Conservation (phyloP, 1,140 invertebrate genomes). For the Neodiprion lecontei region DNA sequence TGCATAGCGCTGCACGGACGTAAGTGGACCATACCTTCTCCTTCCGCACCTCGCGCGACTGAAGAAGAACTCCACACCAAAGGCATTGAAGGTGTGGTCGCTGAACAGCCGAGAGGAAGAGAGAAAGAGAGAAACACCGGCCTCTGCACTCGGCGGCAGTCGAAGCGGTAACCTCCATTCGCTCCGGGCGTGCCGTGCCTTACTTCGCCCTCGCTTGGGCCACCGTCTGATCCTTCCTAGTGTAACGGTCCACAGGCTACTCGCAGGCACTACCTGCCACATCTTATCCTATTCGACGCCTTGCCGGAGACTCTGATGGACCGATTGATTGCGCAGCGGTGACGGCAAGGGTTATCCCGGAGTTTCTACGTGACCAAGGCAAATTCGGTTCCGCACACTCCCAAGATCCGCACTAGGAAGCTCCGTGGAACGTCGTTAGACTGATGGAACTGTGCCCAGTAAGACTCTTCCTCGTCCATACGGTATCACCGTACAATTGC, state of each 20-base stretch:
- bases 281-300: background rate
- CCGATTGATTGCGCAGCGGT: background rate
- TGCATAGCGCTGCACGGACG: too few relatives aligned
- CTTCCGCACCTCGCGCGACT: too few relatives aligned
- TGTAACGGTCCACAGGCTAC: conserved; percentile 27
- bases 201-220: conserved; percentile 29
- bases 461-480: too few relatives aligned
- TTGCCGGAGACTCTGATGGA: background rate
- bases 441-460: too few relatives aligned
- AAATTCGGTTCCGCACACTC: background rate
- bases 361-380: background rate
- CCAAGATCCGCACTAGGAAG: too few relatives aligned
- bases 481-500: too few relatives aligned
- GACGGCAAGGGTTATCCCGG: background rate
- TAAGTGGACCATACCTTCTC: too few relatives aligned
- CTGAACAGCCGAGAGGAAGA: background rate
- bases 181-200: conserved; percentile 31
- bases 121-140: background rate
- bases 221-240: conserved; percentile 18
- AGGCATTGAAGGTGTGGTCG: background rate
- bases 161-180: conserved; percentile 26
- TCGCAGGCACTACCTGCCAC: background rate
- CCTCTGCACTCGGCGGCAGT: background rate
- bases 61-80: background rate
- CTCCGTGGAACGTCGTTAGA: too few relatives aligned